These are phyloP conservation scores for Andinoacara biseriatus DNA, from an alignment of 2,113 vertebrate species.

Conservation along the genomic window DNA sequence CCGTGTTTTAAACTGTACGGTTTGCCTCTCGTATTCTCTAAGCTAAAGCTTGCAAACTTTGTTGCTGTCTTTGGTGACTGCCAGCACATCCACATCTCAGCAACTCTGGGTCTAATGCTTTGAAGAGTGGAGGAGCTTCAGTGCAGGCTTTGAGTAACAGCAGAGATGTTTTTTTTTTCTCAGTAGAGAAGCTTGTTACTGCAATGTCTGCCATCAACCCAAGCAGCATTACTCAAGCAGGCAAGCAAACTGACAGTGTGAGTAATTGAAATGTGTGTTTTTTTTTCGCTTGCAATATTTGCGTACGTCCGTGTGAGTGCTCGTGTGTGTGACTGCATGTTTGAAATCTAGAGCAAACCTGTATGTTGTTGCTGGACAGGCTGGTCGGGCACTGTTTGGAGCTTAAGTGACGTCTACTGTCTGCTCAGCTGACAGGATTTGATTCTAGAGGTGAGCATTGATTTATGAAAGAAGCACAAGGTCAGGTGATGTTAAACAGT, in stretches of 20 bases:
- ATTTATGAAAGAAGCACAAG: background rate
- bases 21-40: background rate
- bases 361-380: background rate
- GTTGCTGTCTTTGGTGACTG: background rate
- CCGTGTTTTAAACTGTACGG: background rate
- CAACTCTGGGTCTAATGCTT: background rate
- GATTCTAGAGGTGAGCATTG: background rate
- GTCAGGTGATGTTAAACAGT: background rate
- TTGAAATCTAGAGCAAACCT: background rate
- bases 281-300: background rate
- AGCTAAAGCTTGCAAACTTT: background rate
- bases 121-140: background rate
- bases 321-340: background rate
- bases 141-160: conserved; percentile 3
- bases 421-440: conserved; percentile 8
- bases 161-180: background rate
- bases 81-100: conserved; percentile 21
- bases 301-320: background rate
- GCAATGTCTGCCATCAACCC: conserved; percentile 30
- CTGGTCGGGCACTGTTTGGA: background rate
- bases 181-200: conserved; percentile 47
- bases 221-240: conserved; percentile 23
- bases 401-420: background rate
- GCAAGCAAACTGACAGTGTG: conserved; percentile 37
- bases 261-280: background rate